Evolutionary conservation across 2,113 vertebrate genomes (phyloP), one percentile per base, ranked within the genome.

Genomic region (Muntiacus muntjak): DNA sequence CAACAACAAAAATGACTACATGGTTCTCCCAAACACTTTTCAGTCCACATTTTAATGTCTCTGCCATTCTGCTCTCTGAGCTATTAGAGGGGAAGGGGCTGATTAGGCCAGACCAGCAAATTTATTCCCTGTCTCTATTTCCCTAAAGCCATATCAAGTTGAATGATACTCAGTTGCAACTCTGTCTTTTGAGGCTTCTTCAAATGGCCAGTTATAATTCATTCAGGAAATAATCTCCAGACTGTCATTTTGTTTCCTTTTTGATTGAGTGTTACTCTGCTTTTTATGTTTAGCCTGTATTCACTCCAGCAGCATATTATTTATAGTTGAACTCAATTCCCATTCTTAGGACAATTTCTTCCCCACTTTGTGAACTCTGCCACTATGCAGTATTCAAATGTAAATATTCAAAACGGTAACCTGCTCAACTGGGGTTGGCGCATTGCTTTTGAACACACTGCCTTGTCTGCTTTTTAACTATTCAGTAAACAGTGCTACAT

Each of bases 211-310:
- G 86, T 91, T 87, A 89, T 87, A 97, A 97, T 90, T 95, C 88
- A 96, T 93, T 97, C 89, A 91, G 67, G 74, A 95, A 95, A 94
- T 88, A 87, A 93, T 96, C 91, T 97, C 76, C 45, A 91, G 89
- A 7, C 89, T 95, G 79, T 83, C 21, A 0, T 93, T 58, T 43
- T 52, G 79, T 89, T 97, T 96, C 21, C 26, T 79, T 71, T 95
- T 95, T 93, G 89, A 95, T 64, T 91, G 91, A 97, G 13, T 90
- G 23, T 87, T 86, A 94, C 71, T 96, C 86, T 84, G 88, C 25
- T 87, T 96, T 97, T 96, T 81, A 94, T 89, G 76, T 94, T 87
- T 93, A 89, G 86, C 82, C 55, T 91, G 33, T 74, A 93, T 94
- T 90, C 47, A 97, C 28, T 94, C 45, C 47, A 85, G 74, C 54